Base-by-base conservation (phyloP, 2,113 vertebrate species). In the Leptobrachium ailaonicum region DNA sequence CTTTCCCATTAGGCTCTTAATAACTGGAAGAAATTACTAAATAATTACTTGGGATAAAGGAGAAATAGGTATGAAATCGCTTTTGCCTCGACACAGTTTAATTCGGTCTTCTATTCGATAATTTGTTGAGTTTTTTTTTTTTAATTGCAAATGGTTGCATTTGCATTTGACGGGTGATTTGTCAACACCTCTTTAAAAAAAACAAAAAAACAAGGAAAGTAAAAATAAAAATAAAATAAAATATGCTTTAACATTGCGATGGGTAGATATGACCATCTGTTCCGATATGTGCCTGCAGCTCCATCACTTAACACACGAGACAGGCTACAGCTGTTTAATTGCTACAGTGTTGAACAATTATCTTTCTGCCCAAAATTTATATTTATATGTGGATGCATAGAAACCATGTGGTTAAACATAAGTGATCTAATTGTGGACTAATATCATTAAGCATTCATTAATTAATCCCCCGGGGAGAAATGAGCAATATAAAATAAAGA, bases 291-390 rank as follows among this genome's bases (percentile, higher is more conserved):
- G 87, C 91, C 89, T 82, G 86, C 79, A 90, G 91, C 88, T 87
- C 87, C 76, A 71, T 88, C 86, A 82, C 85, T 91, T 88, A 90
- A 85, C 85, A 83, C 66, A 84, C 0, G 62, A 90, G 90, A 88
- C 90, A 89, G 86, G 87, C 90, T 93, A 89, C 88, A 92, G 91
- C 88, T 93, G 90, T 90, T 92, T 91, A 91, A 93, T 93, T 94
- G 91, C 91, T 91, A 86, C 0, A 42, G 44, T 77, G 83, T 86
- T 83, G 86, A 91, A 88, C 62, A 0, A 90, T 89, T 86, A 90
- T 87, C 84, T 54, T 86, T 86, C 87, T 73, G 45, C 86, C 88
- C 86, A 90, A 85, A 91, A 92, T 92, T 90, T 92, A 90, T 93
- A 92, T 91, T 91, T 92, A 87, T 89, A 80, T 87, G 84, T 82